Evolutionary conservation across 2,113 vertebrate species (phyloP), one percentile per base, ranked within the genome.

Genomic region (Peromyscus californicus): DNA sequence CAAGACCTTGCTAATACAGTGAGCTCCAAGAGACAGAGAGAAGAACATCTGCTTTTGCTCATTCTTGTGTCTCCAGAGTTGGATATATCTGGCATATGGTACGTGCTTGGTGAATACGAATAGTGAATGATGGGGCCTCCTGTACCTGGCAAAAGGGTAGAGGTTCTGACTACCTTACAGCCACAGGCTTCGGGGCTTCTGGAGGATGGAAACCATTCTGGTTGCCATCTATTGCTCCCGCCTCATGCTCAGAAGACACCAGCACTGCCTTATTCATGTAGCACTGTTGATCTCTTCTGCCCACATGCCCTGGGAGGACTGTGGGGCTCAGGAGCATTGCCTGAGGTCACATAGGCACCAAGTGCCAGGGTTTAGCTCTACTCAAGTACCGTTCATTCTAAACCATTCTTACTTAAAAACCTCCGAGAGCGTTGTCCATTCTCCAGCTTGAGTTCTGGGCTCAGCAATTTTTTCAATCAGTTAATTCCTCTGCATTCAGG

Each of bases 201-300:
- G 45, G 70, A 82, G 24, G 36, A 65, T 39, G 84, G 31, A 22
- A 9, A 48, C 10, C 54, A 45, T 42, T 51, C 39, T 72, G n/a
- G 22, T 29, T 19, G 29, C 45, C 31, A 7, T 22, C 31, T 26
- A 15, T 2, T 5, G 24, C n/a, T 51, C 15, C n/a, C 36, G 3
- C 7, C 9, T 39, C 45, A 70, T 67, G 36, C 8, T 45, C 24
- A 5, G 48, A 86, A 85, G 59, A 63, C 8, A 80, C 63, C 22
- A 24, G 11, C 31, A 10, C n/a, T 31, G 11, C 24, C 85, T 91
- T 16, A 7, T 2, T 9, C 5, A 5, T 15, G 11, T 0, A 11
- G 54, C 8, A 31, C 19, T 33, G 45, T 26, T 12, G 29, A 9
- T 24, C 29, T 92, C 82, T 72, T 24, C 0, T 39, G 86, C 69